Base-by-base conservation (phyloP, 2,888 invertebrate species). In the Carcina quercana region DNA sequence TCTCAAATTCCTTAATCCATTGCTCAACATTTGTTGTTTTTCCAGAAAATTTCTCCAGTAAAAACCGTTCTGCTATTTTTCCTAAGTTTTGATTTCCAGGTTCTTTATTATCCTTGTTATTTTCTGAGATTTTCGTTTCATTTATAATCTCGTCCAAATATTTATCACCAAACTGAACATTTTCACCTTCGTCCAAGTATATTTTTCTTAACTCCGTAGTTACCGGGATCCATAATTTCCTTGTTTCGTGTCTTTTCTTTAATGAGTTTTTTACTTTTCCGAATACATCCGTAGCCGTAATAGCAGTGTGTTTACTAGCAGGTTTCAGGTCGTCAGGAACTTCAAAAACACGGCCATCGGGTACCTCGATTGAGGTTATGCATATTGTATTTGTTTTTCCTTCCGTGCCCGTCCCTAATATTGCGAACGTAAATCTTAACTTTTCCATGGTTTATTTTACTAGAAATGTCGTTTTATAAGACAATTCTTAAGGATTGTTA, bases 1-100 rank as follows among this genome's bases (percentile, higher is more conserved):
- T 48, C 35, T 59, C 48, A 43, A 56, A 57, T n/a, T 25, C 15
- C 1, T 45, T 37, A 1, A 55, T 50, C 54, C 54, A 56, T 5
- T 51, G 48, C 2, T 7, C 11, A 14, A 40, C 46, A 43, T 36
- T 51, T 24, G 41, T 27, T 22, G 28, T 47, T 43, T 40, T 54
- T 4, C 38, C 32, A 22, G 20, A 25, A 40, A 55, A 55, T 40
- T 53, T 54, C 33, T 51, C 51, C 28, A 54, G 43, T 3, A 50
- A 30, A 48, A 56, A 54, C n/a, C 19, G 47, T 5, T 59, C 45
- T 2, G 47, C 33, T 19, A 50, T 25, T 5, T 49, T 32, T 30
- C 41, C 42, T 21, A 51, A 11, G 33, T 28, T 48, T 28, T 42
- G 35, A 24, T 34, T 38, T 42, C 10, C 12, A 25, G 13, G 4